Conservation (phyloP, 2,888 invertebrate genomes). For the Himalopsyche japonica region DNA sequence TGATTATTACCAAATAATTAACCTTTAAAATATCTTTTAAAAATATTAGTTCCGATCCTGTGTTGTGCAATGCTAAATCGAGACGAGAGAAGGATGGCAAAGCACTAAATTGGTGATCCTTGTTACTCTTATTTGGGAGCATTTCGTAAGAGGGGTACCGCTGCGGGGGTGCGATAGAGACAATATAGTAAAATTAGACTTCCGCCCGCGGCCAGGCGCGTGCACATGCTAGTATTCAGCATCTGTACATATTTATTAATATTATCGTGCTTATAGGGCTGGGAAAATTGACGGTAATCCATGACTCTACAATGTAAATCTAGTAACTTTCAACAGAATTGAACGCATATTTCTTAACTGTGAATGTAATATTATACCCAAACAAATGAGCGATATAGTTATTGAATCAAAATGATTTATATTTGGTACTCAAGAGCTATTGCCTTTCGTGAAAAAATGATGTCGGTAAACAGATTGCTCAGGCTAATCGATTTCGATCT, state of each 20-base stretch:
- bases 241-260: not conserved
- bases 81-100: not conserved
- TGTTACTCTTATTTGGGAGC: not conserved
- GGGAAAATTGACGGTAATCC: not conserved
- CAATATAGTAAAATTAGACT: not conserved
- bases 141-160: not conserved
- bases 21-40: too few species aligned
- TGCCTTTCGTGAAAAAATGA: too few species aligned
- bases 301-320: too few species aligned
- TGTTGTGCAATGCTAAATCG: not conserved
- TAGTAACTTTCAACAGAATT: too few species aligned
- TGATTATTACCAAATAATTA: too few species aligned
- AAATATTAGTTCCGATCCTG: not conserved
- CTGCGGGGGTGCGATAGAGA: not conserved
- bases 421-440: too few species aligned
- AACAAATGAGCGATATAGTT: too few species aligned
- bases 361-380: too few species aligned
- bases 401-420: too few species aligned
- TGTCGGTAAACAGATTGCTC: too few species aligned
- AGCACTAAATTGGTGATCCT: not conserved
- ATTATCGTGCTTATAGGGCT: not conserved
- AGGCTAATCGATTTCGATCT: too few species aligned
- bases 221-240: not conserved
- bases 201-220: not conserved
- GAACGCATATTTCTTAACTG: too few species aligned